Evolutionary conservation across 2,113 vertebrate genomes (phyloP).

Genomic region (Trogon surrucura): DNA sequence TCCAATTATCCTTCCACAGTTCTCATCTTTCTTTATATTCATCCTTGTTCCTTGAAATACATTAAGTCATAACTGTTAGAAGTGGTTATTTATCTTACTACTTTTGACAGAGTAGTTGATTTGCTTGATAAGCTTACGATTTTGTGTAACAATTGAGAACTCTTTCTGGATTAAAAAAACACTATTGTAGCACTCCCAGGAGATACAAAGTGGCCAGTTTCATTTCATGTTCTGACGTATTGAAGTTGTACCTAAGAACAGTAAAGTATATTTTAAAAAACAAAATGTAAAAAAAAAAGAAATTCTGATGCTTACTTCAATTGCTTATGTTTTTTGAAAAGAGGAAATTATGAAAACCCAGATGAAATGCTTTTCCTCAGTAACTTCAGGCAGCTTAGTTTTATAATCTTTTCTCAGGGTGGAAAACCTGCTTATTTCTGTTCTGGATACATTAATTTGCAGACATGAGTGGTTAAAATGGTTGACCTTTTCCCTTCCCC

Average conservation of each 20-base stretch:
- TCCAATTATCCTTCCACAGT: neutral
- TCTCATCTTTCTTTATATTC: neutral
- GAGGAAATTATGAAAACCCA: slow-evolving; percentile 13
- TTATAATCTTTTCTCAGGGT: neutral
- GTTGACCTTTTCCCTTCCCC: neutral
- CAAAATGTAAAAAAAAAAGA: neutral
- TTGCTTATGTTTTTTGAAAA: neutral
- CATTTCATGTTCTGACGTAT: neutral
- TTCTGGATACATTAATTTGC: neutral
- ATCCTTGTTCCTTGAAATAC: neutral
- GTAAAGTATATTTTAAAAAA: neutral
- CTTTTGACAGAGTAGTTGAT: neutral
- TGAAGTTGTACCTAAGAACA: neutral
- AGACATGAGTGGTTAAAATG: neutral
- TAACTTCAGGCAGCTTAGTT: neutral
- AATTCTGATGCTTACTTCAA: neutral
- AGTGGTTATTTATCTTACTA: neutral
- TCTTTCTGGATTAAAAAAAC: neutral
- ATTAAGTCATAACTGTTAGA: neutral
- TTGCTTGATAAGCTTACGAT: neutral
- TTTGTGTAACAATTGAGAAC: neutral
- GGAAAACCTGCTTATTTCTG: neutral
- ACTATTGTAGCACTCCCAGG: neutral
- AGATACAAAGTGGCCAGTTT: neutral
- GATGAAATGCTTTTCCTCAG: neutral